phyloP scores from a whole-genome alignment of 2,797 vertebrate species.

The Enteromius treurensis region DNA sequence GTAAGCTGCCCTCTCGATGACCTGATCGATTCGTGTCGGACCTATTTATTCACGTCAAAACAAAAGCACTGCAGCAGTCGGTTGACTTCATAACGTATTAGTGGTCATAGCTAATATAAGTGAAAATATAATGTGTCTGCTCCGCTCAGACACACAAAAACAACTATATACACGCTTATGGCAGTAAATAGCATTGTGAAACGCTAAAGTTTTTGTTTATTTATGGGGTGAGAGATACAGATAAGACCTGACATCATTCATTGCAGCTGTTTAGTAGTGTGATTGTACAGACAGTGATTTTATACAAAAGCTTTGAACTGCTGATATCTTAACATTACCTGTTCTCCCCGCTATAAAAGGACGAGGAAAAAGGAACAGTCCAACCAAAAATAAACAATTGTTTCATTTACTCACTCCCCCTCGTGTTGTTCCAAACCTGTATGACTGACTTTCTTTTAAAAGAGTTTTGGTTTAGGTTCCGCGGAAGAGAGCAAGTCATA shows the following conservation, averaged over 20 bases:
- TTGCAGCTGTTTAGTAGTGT: constrained; percentile 28
- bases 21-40: constrained; percentile 49
- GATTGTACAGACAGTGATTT: constrained; percentile 28
- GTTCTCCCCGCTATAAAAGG: neutral
- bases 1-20: constrained; percentile 65
- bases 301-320: constrained; percentile 33
- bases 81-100: constrained; percentile 1
- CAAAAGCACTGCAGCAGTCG: constrained; percentile 39
- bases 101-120: constrained; percentile 20
- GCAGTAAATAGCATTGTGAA: constrained; percentile 20
- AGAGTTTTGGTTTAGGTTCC: neutral
- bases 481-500: neutral
- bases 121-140: neutral
- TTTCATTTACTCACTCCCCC: neutral
- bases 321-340: neutral
- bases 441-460: neutral
- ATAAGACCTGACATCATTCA: neutral
- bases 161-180: constrained; percentile 1
- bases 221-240: neutral
- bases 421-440: neutral
- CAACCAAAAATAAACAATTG: neutral
- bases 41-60: constrained; percentile 47
- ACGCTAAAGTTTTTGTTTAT: neutral
- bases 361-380: neutral
- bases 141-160: constrained; percentile 11